phyloP scores from a whole-genome alignment of 2,113 vertebrate species.

The Picathartes gymnocephalus region DNA sequence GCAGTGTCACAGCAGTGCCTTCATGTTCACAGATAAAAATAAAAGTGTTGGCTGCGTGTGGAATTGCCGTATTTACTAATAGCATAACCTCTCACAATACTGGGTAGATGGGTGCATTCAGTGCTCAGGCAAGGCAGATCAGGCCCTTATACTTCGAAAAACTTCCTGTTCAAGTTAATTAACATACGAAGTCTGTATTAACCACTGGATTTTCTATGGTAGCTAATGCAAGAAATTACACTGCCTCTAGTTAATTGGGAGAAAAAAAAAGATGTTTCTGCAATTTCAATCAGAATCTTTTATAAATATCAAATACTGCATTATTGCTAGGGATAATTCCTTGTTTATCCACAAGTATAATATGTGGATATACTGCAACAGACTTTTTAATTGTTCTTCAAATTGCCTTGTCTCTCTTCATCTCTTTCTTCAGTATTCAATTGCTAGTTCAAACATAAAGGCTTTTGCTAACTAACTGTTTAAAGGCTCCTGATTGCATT shows the following conservation, averaged over 20 bases:
- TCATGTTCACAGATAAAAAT: neutral
- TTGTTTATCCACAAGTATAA: neutral
- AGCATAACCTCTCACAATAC: neutral
- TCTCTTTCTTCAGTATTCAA: neutral
- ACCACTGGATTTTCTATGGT: neutral
- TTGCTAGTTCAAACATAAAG: neutral
- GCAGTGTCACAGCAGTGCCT: neutral
- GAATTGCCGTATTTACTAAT: neutral
- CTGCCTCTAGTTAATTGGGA: neutral
- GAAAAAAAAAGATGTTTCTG: neutral
- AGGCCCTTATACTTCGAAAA: neutral
- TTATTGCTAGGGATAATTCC: neutral
- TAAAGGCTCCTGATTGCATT: neutral
- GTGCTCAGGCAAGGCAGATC: neutral
- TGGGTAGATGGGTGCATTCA: neutral
- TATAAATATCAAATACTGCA: neutral
- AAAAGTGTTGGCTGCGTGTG: neutral
- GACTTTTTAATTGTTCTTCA: neutral
- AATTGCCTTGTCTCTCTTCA: neutral
- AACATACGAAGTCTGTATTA: neutral
- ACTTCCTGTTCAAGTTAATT: neutral
- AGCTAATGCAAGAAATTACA: neutral
- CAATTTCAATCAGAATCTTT: neutral
- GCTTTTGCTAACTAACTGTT: neutral
- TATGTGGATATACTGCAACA: neutral